Evolutionary conservation across 2,797 vertebrate genomes (phyloP), one percentile per base, ranked within the genome.

Genomic region (Pempheris klunzingeri): DNA sequence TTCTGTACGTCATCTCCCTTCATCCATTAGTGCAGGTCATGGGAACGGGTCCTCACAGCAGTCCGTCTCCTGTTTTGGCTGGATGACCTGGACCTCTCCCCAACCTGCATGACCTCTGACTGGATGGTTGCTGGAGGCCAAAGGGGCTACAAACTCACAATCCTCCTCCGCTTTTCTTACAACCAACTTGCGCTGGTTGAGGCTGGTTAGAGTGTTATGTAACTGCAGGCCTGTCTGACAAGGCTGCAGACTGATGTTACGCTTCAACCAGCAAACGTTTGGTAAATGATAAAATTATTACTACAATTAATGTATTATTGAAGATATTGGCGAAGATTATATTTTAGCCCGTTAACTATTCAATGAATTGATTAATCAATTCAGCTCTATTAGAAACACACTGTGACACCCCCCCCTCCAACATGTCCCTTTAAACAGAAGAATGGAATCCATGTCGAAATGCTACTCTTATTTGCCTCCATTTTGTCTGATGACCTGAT

Each of bases 181-280:
- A 58, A 12, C 44, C 57, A 47, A 24, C 57, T 57, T 52, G 15
- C 22, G 52, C 76, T 17, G 24, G 34, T 38, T 62, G 24, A 5
- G 44, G 50, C 71, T 67, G 57, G 63, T 65, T 74, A 57, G n/a
- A 7, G 9, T 57, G 49, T 82, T 83, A 60, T 20, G 24, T 67
- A 81, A 83, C 53, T 59, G 46, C 71, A 63, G 49, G 44, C 47
- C 18, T 10, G 10, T 71, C 38, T 47, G 26, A 64, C 36, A 41
- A 58, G 38, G 22, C 54, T 75, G 32, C 36, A 64, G 63, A 58
- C 12, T 22, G 6, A 69, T 44, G 65, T 47, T 9, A 58, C 20
- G 38, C 34, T 59, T 17, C 24, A 28, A 53, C 15, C n/a, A 7
- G 8, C 15, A 54, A 28, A 28, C 28, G 15, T 30, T 50, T 46